phyloP scores from a whole-genome alignment of 2,113 vertebrate species.

The Xenopus tropicalis region DNA sequence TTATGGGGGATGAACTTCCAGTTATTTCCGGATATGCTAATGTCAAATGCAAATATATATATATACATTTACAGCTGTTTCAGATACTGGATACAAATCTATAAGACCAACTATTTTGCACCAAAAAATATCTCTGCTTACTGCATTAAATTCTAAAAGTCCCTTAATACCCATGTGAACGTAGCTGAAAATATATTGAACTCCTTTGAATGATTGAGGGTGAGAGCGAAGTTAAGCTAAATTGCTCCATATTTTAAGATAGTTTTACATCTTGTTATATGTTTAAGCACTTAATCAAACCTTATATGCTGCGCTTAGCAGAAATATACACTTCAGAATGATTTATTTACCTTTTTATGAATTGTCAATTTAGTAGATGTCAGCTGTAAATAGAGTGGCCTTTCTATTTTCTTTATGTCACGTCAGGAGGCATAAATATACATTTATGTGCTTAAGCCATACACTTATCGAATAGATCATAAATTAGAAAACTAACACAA shows the following conservation, averaged over 20 bases:
- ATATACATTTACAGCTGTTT: too few relatives aligned
- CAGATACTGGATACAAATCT: too few relatives aligned
- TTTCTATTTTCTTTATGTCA: slow-evolving; percentile 38
- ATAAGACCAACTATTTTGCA: too few relatives aligned
- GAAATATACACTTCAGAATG: slow-evolving; percentile 15
- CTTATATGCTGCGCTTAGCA: slow-evolving; percentile 27
- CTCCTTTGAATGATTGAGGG: not conserved
- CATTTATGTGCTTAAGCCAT: slow-evolving; percentile 1
- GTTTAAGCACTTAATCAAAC: slow-evolving; percentile 14
- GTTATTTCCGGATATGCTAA: too few relatives aligned
- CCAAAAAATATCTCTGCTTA: too few relatives aligned
- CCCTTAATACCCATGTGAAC: too few relatives aligned
- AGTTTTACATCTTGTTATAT: slow-evolving; percentile 8
- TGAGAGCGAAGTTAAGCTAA: not conserved
- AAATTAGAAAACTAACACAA: slow-evolving; percentile 8
- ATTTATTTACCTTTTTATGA: slow-evolving; percentile 35
- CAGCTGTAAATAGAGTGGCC: slow-evolving; percentile 28
- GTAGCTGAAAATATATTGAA: not conserved
- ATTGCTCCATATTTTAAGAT: slow-evolving; percentile 26
- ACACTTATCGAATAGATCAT: slow-evolving; percentile 4
- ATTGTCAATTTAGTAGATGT: slow-evolving; percentile 34
- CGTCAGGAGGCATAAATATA: not conserved
- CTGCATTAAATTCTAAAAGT: too few relatives aligned
- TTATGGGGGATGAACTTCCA: too few relatives aligned
- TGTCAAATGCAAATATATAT: too few relatives aligned